Evolutionary conservation across 2,888 invertebrate genomes (phyloP).

Genomic region (Chaetogeoica ovagalla): DNA sequence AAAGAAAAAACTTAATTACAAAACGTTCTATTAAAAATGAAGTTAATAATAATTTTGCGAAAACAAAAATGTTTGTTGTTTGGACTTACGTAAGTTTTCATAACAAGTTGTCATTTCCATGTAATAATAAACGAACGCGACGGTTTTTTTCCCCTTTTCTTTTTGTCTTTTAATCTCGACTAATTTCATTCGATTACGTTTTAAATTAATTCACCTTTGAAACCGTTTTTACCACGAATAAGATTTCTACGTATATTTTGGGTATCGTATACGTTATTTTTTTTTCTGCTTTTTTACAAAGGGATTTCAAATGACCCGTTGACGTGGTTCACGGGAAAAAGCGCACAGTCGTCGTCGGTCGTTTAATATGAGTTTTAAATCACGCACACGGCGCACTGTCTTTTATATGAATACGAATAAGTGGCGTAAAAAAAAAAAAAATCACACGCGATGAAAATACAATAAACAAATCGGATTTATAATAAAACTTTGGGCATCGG

Average conservation of each 20-base stretch:
- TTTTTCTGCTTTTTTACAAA: constrained; percentile 23
- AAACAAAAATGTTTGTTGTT: constrained; percentile 25
- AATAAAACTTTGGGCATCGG: too few relatives aligned
- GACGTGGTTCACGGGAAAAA: neutral
- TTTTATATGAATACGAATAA: neutral
- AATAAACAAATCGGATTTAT: too few relatives aligned
- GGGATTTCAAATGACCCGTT: constrained; percentile 22
- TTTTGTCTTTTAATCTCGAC: constrained; percentile 19
- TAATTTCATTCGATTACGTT: constrained; percentile 24
- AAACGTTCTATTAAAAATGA: constrained; percentile 13
- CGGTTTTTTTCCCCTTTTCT: too few relatives aligned
- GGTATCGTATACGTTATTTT: neutral
- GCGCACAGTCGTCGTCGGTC: neutral
- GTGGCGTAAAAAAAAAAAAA: too few relatives aligned
- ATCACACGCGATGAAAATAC: too few relatives aligned
- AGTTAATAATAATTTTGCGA: constrained; percentile 15
- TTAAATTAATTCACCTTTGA: constrained; percentile 20
- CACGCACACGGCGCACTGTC: neutral
- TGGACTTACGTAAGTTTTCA: constrained; percentile 10
- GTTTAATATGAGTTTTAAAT: constrained; percentile 5
- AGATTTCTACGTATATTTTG: neutral
- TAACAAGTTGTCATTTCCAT: constrained; percentile 20
- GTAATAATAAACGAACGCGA: constrained; percentile 26
- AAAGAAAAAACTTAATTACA: neutral
- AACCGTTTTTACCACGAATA: neutral